Percentiles rank a stretch among this genome's conserved stretches.
These are phyloP conservation scores for Cerastis rubricosa DNA, from an alignment of 2,888 invertebrate genomes.

Conservation along the genomic window DNA sequence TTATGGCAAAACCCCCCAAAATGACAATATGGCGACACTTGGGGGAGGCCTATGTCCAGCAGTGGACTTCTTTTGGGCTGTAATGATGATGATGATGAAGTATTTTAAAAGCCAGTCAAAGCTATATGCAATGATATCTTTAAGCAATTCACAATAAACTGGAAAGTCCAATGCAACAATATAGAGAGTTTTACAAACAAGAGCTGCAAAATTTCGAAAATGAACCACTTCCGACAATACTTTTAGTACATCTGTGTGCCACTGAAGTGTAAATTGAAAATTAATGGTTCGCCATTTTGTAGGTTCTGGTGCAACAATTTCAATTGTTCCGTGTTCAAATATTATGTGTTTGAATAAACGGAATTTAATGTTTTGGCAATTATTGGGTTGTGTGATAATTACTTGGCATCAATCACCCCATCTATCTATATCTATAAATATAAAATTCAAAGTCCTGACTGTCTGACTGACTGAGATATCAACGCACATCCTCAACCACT, in stretches of 20 bases:
- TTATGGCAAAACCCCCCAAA: too few relatives aligned
- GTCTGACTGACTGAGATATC: too few relatives aligned
- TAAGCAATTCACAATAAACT: not conserved
- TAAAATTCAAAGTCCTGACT: too few relatives aligned
- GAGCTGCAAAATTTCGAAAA: not conserved
- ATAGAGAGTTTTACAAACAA: not conserved
- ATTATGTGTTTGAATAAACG: constrained; percentile 60
- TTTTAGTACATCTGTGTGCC: constrained; percentile 42
- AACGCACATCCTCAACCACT: too few relatives aligned
- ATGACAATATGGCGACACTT: too few relatives aligned
- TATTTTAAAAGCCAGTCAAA: not conserved
- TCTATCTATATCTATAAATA: too few relatives aligned
- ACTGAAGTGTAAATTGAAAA: constrained; percentile 75
- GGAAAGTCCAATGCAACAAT: not conserved
- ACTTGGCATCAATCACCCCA: too few relatives aligned
- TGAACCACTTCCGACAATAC: constrained; percentile 47
- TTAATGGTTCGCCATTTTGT: constrained; percentile 75
- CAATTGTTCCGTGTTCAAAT: constrained; percentile 62
- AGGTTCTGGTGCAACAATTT: constrained; percentile 67
- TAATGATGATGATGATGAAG: too few relatives aligned
- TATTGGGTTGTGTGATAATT: not conserved
- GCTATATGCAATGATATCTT: not conserved
- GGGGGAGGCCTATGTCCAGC: too few relatives aligned
- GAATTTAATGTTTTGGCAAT: constrained; percentile 39
- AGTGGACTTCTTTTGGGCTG: too few relatives aligned